Base-by-base conservation (phyloP, 2,888 invertebrate genomes). In the Exephanes ischioxanthus region DNA sequence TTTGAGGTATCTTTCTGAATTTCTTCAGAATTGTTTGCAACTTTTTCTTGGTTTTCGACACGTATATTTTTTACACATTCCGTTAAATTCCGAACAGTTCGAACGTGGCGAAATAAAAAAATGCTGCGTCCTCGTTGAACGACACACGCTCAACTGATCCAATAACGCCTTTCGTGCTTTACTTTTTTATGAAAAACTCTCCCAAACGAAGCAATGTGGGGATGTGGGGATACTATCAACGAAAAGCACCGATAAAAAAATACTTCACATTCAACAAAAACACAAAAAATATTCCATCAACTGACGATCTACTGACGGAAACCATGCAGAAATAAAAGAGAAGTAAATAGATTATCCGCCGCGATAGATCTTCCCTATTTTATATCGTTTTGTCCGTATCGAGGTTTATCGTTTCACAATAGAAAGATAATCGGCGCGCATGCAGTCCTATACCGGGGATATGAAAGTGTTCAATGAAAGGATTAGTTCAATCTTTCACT, bases 391-490 rank as follows among this genome's bases (percentile, higher is more conserved):
- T 55, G 55, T 55, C 22, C 19, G 7, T 22, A 55, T 19, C 55
- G 55, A 5, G 19, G n/a, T 55, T 55, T 19, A 9, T 55, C 55
- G 55, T 9, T 19, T 9, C 22, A 55, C 55, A 55, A 55, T 55
- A 55, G 55, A 55, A 22, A n/a, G 19, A 7, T 19, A 55, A 55
- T 55, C 9, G 19, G 55, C 11, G 22, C 55, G 14, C 55, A 19
- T 55, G 11, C 11, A 55, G 11, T 19, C 0, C 55, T 19, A 22
- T 58, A 61, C 19, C 61, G 37, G 16, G 9, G 41, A 41, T 58
- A 19, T 14, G 70, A 51, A 26, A 61, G 67, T 16, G 48, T 63
- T 70, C 76, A 26, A 76, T 82, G 45, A 71, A 76, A 76, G 82
- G 55, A 37, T 82, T 71, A 66, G 30, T 63, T 76, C 53, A 41